Evolutionary conservation across 2,888 invertebrate genomes (phyloP), one percentile per base, ranked within the genome.

Genomic region (Drosophila koepferae): DNA sequence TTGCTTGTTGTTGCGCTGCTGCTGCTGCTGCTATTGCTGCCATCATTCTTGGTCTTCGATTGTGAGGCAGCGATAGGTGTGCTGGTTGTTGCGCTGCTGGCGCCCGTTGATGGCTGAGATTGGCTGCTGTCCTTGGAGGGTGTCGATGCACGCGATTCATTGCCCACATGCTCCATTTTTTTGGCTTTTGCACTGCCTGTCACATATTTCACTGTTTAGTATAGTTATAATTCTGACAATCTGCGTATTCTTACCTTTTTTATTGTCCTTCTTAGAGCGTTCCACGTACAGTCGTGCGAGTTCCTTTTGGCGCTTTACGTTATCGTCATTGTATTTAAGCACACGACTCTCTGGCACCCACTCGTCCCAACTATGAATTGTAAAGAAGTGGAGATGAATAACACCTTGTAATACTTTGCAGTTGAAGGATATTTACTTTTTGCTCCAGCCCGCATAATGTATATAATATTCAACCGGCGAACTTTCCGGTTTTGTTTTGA

Each of bases 361-460:
- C 92, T 97, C 97, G 90, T 97, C 97, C 97, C 97, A 97, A 93
- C 97, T 97, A 91, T 28, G 94, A 93, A 67, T 36, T 4, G 36
- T 7, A 20, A 18, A 1, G 18, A 49, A 10, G 34, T 18, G 18
- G 53, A 74, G 69, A 71, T 46, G 59, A 20, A 49, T n/a, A 31
- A 49, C 20, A 18, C 28, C 38, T 40, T 58, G 16, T 3, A 46
- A 2, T 12, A 10, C 7, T 20, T 41, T 18, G 6, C 7, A 65
- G 18, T 18, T 41, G 9, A 40, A 28, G 7, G n/a, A 7, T 31
- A 16, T 58, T 63, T 94, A 98, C 98, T 98, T 99, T 94, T 99
- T 99, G 92, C 98, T 99, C 99, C 99, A 99, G 2, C 99, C 99
- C 80, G 98, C 98, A 93, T 99, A 99, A 93, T 99, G 99, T 78